These are phyloP conservation scores for Papilio gigon DNA, from an alignment of 2,888 invertebrate species.

Conservation along the genomic window DNA sequence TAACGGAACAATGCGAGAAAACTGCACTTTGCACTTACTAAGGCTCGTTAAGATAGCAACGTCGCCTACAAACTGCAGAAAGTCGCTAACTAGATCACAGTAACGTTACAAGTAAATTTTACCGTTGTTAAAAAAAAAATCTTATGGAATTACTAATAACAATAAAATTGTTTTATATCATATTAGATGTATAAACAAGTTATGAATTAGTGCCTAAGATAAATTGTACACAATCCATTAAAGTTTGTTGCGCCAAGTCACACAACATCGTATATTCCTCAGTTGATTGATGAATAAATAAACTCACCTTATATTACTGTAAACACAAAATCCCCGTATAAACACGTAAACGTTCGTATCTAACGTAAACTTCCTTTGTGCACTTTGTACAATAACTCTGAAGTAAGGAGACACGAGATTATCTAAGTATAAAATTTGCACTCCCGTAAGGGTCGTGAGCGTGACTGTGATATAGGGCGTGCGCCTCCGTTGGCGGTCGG, in stretches of 20 bases:
- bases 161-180: slow-evolving; percentile 6
- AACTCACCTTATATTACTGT: slow-evolving; percentile 66
- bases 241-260: slow-evolving; percentile 21
- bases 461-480: slow-evolving; percentile 64
- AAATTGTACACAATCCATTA: slow-evolving; percentile 23
- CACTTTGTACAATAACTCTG: slow-evolving; percentile 49
- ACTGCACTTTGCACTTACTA: slow-evolving; percentile 37
- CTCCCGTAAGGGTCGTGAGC: slow-evolving; percentile 61
- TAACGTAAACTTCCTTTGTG: slow-evolving; percentile 57
- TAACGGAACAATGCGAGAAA: slow-evolving; percentile 32
- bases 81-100: slow-evolving; percentile 26
- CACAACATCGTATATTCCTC: slow-evolving; percentile 49
- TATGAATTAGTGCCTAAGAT: slow-evolving; percentile 7
- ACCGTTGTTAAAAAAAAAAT: neutral
- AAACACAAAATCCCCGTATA: slow-evolving; percentile 62
- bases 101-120: neutral
- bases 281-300: slow-evolving; percentile 71
- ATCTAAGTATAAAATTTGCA: slow-evolving; percentile 69
- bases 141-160: neutral
- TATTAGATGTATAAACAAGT: neutral
- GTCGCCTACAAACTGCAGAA: slow-evolving; percentile 17
- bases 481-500: slow-evolving; percentile 65
- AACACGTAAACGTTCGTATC: slow-evolving; percentile 58
- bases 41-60: slow-evolving; percentile 31
- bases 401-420: slow-evolving; percentile 61